These are phyloP conservation scores for Lasaia peninsularis DNA, from an alignment of 1,140 invertebrate species.

Conservation along the genomic window DNA sequence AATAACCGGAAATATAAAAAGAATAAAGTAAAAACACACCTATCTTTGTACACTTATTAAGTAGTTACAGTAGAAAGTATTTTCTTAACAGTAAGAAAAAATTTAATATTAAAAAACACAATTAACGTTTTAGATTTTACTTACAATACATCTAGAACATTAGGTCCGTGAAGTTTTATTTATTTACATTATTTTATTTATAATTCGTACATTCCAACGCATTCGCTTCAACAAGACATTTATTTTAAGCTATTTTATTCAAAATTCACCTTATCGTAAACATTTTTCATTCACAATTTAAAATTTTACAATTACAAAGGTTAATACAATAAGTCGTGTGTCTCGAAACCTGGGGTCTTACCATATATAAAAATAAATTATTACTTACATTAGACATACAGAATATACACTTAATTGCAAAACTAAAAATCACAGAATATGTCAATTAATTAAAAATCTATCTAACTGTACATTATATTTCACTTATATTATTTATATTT, in stretches of 20 bases:
- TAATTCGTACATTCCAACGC: constrained; percentile 26
- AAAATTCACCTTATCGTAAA: background rate
- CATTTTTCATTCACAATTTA: constrained; percentile 20
- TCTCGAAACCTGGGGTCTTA: constrained; percentile 50
- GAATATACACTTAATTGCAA: constrained; percentile 2
- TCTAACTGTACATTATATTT: background rate
- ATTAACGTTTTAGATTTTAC: background rate
- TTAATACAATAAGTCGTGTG: constrained; percentile 40
- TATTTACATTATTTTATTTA: background rate
- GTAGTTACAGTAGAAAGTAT: too few relatives aligned
- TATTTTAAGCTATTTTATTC: background rate
- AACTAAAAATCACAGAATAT: constrained; percentile 8
- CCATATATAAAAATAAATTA: constrained; percentile 68
- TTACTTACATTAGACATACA: background rate
- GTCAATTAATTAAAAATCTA: constrained; percentile 10
- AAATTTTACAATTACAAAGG: constrained; percentile 14
- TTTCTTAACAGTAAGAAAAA: too few relatives aligned
- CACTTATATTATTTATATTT: background rate
- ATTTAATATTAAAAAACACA: too few relatives aligned
- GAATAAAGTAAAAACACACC: too few relatives aligned
- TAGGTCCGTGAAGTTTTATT: background rate
- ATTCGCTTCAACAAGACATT: background rate
- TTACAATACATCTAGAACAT: background rate
- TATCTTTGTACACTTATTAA: too few relatives aligned
- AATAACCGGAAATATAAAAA: too few relatives aligned